Conservation (phyloP, 2,113 vertebrate genomes). For the Bothrops jararaca region DNA sequence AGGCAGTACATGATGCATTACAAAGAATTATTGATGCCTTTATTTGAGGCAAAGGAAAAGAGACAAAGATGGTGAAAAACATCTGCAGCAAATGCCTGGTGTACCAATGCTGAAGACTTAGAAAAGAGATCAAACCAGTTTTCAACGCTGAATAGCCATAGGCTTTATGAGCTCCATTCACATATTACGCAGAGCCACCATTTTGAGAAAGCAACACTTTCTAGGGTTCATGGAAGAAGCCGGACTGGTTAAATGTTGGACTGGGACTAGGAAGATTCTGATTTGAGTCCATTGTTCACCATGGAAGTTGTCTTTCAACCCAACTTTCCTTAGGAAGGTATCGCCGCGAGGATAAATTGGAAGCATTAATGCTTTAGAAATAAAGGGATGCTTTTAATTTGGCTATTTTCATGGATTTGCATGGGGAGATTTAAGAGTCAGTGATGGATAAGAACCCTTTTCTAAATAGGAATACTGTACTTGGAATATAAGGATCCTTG, state of each 20-base stretch:
- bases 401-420: not conserved
- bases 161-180: too few species aligned
- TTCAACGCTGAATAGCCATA: not conserved
- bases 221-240: not conserved
- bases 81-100: not conserved
- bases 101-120: not conserved
- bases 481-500: not conserved
- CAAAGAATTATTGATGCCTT: conserved; percentile 14
- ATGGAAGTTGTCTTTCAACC: not conserved
- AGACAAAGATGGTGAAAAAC: not conserved
- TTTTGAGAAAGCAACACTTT: not conserved
- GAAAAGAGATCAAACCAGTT: not conserved
- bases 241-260: not conserved
- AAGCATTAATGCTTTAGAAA: not conserved
- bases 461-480: too few species aligned
- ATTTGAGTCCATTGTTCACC: not conserved
- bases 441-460: not conserved
- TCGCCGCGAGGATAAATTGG: not conserved
- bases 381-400: not conserved
- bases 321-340: not conserved
- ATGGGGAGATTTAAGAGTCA: not conserved
- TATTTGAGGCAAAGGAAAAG: conserved; percentile 28
- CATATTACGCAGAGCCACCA: not conserved
- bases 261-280: not conserved
- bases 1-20: conserved; percentile 52